Evolutionary conservation across 2,113 vertebrate genomes (phyloP).

Genomic region (Prochilodus magdalenae): DNA sequence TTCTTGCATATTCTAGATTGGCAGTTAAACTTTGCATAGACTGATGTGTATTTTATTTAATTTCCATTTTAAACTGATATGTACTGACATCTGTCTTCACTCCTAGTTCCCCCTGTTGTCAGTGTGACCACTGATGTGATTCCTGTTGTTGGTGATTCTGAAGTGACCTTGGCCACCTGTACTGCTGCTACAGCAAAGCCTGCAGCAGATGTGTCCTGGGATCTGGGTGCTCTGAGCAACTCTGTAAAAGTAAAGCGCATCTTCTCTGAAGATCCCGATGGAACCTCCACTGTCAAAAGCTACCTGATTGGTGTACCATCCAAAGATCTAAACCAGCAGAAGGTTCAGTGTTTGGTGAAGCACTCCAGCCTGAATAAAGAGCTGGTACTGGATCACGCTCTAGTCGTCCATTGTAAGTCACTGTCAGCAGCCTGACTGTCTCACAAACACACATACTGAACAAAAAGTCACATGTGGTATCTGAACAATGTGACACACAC

Average conservation of each 20-base stretch:
- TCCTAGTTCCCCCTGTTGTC: constrained; percentile 54
- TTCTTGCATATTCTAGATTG: no score
- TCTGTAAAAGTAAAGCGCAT: constrained; percentile 1
- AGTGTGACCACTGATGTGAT: neutral
- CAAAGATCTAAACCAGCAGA: constrained; percentile 38
- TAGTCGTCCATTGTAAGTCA: constrained; percentile 65
- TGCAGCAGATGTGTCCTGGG: constrained; percentile 58
- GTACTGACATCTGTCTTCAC: neutral
- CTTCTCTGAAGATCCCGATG: constrained; percentile 22
- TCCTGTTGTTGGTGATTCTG: constrained; percentile 20
- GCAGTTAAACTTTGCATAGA: no score
- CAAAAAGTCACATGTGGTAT: no score
- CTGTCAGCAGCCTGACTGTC: neutral
- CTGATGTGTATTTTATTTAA: no score
- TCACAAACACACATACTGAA: no score
- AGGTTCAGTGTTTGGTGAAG: constrained; percentile 59
- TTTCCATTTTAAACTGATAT: no score
- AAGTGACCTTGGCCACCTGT: constrained; percentile 55
- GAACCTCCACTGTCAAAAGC: constrained; percentile 56
- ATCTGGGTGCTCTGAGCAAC: neutral
- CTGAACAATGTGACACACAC: no score
- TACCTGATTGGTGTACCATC: constrained; percentile 53
- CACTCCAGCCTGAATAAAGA: neutral
- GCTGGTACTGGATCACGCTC: constrained; percentile 6
- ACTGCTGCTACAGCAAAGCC: constrained; percentile 56